Percentiles rank a stretch among this genome's conserved stretches.
These are phyloP conservation scores for Hofmannophila pseudospretella DNA, from an alignment of 2,888 invertebrate species.

Conservation along the genomic window DNA sequence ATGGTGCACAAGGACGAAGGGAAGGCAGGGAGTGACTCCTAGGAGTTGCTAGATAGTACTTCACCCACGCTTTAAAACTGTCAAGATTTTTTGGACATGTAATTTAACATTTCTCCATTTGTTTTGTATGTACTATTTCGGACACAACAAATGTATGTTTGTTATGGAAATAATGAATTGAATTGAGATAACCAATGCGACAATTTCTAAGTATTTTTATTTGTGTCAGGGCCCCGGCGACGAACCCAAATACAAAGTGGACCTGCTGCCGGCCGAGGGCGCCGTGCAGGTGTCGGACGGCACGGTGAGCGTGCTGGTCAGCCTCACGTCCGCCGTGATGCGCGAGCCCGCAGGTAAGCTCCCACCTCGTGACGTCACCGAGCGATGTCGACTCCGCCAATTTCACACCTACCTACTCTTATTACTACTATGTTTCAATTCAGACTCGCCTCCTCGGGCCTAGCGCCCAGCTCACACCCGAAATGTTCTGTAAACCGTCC, in stretches of 20 bases:
- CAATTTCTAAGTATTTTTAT: no score
- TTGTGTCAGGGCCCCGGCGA: constrained; percentile 49
- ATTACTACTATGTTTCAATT: not conserved
- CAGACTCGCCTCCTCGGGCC: not conserved
- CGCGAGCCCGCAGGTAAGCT: constrained; percentile 84
- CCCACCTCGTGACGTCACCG: constrained; percentile 1
- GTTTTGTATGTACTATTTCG: no score
- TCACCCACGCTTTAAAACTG: no score
- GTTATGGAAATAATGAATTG: no score
- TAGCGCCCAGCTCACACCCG: not conserved
- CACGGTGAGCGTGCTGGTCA: constrained; percentile 88
- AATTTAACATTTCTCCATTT: no score
- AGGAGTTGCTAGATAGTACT: no score
- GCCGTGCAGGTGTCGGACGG: constrained; percentile 90
- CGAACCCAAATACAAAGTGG: constrained; percentile 85
- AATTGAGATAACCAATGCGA: no score
- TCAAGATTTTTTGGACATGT: no score
- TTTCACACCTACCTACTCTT: constrained; percentile 1
- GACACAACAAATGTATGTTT: no score
- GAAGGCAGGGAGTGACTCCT: no score
- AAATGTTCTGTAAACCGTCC: not conserved
- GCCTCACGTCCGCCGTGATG: constrained; percentile 95
- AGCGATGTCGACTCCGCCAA: constrained; percentile 9
- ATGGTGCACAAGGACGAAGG: no score
- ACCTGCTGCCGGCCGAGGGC: constrained; percentile 89